phyloP scores from a whole-genome alignment of 2,113 vertebrate species.

The Mandrillus leucophaeus region DNA sequence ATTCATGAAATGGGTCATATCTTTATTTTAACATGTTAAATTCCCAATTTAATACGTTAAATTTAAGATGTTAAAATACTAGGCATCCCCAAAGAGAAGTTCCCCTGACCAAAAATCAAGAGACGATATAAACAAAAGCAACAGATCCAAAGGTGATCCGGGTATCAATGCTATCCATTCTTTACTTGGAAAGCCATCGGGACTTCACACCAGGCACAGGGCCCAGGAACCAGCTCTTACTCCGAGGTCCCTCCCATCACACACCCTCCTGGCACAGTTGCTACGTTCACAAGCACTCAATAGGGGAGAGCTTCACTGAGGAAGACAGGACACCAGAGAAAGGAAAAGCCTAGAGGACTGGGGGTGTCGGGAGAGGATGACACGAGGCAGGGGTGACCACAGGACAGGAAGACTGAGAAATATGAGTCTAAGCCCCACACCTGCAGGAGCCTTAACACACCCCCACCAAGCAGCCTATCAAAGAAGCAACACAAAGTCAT shows the following conservation, averaged over 20 bases:
- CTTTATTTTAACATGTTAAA: background rate
- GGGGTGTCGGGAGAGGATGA: background rate
- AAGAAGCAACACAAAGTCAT: background rate
- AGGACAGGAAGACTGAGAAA: background rate
- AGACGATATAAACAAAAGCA: too few relatives aligned
- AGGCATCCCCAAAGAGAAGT: too few relatives aligned
- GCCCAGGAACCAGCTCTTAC: background rate
- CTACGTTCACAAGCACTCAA: background rate
- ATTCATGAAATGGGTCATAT: background rate
- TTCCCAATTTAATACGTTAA: too few relatives aligned
- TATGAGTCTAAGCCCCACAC: background rate
- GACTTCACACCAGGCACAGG: too few relatives aligned
- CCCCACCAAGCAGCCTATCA: fast-evolving
- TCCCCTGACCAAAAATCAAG: too few relatives aligned
- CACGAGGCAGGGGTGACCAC: background rate
- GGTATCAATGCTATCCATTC: background rate
- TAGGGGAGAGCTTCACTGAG: background rate
- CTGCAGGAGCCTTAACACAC: background rate
- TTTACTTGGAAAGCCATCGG: background rate
- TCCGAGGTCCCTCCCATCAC: background rate
- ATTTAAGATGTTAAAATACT: too few relatives aligned
- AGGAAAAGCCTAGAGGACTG: background rate
- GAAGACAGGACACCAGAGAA: background rate
- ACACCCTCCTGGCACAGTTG: too few relatives aligned
- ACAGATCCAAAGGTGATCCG: too few relatives aligned